These are phyloP conservation scores for Anthopleura sola DNA, from an alignment of 64 coral and sea anemone species.

Conservation along the genomic window DNA sequence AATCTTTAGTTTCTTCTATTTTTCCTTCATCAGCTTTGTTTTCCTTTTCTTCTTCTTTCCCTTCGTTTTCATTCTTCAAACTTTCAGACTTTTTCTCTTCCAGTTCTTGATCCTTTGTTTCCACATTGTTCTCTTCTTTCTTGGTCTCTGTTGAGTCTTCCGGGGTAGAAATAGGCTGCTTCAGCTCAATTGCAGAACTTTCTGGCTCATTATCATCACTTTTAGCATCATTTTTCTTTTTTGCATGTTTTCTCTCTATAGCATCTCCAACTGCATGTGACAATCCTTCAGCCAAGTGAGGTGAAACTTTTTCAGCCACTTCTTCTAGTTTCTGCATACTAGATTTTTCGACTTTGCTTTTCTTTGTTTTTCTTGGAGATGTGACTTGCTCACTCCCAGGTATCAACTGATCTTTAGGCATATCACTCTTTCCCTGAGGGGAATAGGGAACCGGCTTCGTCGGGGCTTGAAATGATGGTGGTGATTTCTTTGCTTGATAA, in stretches of 20 bases:
- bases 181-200: not conserved
- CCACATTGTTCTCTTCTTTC: not conserved
- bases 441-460: not conserved
- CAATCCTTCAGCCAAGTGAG: not conserved
- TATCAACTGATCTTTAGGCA: not conserved
- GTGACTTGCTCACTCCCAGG: not conserved
- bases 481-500: slow-evolving; percentile 1
- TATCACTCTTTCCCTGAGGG: slow-evolving; percentile 3
- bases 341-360: not conserved
- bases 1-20: not conserved
- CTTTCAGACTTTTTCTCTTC: slow-evolving; percentile 8
- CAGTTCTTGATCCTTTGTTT: slow-evolving; percentile 9
- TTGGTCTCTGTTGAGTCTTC: slow-evolving; percentile 5
- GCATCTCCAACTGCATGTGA: slow-evolving; percentile 13
- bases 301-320: slow-evolving; percentile 15
- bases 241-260: not conserved
- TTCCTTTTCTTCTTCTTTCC: not conserved
- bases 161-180: not conserved
- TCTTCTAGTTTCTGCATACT: slow-evolving; percentile 34
- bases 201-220: not conserved
- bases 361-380: not conserved
- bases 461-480: not conserved
- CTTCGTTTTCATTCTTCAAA: not conserved
- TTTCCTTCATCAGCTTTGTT: not conserved
- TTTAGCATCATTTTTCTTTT: not conserved